phyloP scores from a whole-genome alignment of 2,888 invertebrate species.

The Penaeus monodon region DNA sequence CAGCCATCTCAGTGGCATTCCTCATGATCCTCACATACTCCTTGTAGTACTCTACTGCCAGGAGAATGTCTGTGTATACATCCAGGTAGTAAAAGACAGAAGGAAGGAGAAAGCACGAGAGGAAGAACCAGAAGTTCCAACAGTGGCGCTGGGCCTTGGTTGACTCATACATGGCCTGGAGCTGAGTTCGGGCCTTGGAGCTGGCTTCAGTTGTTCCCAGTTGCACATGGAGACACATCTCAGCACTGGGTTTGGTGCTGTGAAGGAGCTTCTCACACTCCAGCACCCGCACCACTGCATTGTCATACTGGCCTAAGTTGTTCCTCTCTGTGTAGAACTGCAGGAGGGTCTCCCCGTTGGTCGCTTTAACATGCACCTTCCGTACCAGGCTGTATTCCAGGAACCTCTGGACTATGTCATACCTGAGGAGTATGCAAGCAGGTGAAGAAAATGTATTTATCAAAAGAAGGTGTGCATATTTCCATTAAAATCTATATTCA shows the following conservation, averaged over 20 bases:
- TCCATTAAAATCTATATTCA: too few species aligned
- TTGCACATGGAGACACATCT: constrained; percentile 63
- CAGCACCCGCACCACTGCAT: constrained; percentile 63
- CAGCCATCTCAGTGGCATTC: constrained; percentile 4
- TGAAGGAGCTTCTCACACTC: constrained; percentile 63
- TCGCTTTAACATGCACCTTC: constrained; percentile 64
- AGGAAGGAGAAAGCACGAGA: constrained; percentile 64
- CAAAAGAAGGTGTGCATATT: too few species aligned
- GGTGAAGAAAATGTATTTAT: too few species aligned
- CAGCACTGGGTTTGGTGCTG: constrained; percentile 54
- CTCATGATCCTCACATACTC: constrained; percentile 35
- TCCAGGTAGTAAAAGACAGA: constrained; percentile 64
- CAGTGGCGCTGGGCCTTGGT: constrained; percentile 63
- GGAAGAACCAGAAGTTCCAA: constrained; percentile 65
- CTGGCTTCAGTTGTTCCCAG: constrained; percentile 64
- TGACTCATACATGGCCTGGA: constrained; percentile 65
- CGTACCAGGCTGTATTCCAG: constrained; percentile 64
- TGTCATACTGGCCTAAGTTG: constrained; percentile 64
- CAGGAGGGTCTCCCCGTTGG: constrained; percentile 62
- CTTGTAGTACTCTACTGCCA: constrained; percentile 64
- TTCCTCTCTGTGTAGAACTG: constrained; percentile 65
- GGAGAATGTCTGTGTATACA: constrained; percentile 63
- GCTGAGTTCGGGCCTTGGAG: constrained; percentile 60
- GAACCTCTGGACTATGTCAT: constrained; percentile 64
- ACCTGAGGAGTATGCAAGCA: constrained; percentile 29